Evolutionary conservation across 2,113 vertebrate species (phyloP).

Genomic region (Vombatus ursinus): DNA sequence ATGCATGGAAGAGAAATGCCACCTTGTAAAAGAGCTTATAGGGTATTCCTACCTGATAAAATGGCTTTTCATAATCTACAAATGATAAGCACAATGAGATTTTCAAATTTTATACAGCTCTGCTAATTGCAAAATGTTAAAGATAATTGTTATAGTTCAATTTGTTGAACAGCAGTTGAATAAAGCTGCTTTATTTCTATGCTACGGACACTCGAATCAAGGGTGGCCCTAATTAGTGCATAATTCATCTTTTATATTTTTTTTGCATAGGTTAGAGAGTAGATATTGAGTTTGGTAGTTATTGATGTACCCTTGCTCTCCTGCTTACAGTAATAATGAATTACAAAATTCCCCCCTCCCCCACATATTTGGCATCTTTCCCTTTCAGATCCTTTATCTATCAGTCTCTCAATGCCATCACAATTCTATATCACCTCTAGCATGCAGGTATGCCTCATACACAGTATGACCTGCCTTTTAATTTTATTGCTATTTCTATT

Average conservation of each 20-base stretch:
- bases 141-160: background rate
- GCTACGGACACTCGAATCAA: background rate
- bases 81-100: background rate
- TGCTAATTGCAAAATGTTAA: background rate
- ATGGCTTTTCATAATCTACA: background rate
- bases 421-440: background rate
- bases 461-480: background rate
- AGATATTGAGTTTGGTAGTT: background rate
- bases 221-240: background rate
- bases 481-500: background rate
- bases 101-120: background rate
- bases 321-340: background rate
- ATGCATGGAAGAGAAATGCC: background rate
- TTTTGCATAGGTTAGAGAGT: background rate
- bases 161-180: background rate
- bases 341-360: too few relatives aligned
- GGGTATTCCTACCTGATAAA: background rate
- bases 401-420: background rate
- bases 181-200: background rate
- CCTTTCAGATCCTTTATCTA: background rate
- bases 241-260: background rate
- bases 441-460: background rate
- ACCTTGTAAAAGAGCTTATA: background rate
- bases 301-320: background rate
- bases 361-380: background rate